Conservation (phyloP, 2,797 vertebrate species). For the Melanotaenia boesemani region DNA sequence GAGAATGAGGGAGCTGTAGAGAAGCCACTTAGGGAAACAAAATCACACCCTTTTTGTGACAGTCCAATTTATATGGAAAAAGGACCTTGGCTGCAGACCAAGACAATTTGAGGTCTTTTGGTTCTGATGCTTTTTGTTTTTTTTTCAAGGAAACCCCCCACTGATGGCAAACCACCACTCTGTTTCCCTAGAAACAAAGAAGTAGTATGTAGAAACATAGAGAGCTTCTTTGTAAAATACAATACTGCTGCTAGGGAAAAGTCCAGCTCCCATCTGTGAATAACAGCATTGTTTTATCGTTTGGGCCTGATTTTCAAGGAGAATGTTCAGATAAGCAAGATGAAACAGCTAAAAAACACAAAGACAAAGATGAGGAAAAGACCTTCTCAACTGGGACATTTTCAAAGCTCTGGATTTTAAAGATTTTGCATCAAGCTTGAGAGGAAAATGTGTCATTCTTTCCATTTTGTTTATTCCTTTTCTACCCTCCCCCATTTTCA, state of each 20-base stretch:
- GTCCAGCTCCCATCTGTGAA: conserved; percentile 38
- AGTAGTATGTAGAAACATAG: conserved; percentile 42
- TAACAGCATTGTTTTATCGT: conserved; percentile 8
- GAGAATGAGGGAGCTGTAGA: conserved; percentile 6
- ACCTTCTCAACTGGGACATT: conserved; percentile 20
- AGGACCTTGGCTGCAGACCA: conserved; percentile 38
- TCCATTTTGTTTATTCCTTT: neutral
- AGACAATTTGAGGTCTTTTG: conserved; percentile 35
- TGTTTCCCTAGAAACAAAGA: conserved; percentile 71
- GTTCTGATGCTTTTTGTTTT: conserved; percentile 47
- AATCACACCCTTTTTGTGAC: conserved; percentile 38
- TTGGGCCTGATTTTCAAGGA: neutral
- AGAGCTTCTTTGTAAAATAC: conserved; percentile 38
- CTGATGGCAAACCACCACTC: conserved; percentile 55
- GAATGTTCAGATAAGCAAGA: neutral
- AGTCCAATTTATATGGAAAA: conserved; percentile 49
- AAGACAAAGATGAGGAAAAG: conserved; percentile 25
- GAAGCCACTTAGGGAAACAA: conserved; percentile 13
- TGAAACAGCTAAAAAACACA: neutral
- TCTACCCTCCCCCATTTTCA: neutral
- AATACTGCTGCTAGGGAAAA: conserved; percentile 26
- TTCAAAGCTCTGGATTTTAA: conserved; percentile 24
- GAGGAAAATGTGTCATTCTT: conserved; percentile 43
- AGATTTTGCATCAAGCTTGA: conserved; percentile 16
- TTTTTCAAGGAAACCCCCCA: conserved; percentile 61